Conservation (phyloP, 1,140 invertebrate genomes). For the Spodoptera frugiperda region DNA sequence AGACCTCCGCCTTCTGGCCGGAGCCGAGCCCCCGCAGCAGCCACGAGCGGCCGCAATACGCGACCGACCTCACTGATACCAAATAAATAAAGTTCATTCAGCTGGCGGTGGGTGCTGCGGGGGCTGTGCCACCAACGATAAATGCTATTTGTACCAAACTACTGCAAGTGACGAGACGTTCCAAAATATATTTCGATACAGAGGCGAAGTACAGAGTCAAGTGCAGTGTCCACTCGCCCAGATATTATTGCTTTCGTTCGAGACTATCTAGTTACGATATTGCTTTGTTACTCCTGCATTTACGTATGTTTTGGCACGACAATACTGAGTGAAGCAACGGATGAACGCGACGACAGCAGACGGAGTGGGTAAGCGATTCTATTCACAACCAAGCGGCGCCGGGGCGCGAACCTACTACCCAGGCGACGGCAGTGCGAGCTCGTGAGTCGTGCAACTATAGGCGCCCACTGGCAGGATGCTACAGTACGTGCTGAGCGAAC, state of each 20-base stretch:
- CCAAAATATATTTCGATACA: conserved; percentile 19
- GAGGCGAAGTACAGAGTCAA: conserved; percentile 44
- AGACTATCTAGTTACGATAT: conserved; percentile 65
- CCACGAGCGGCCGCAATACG: conserved; percentile 11
- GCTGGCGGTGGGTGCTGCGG: neutral
- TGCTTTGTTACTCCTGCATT: conserved; percentile 67
- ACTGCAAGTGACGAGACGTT: conserved; percentile 24
- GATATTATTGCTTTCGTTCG: conserved; percentile 70
- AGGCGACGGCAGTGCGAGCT: conserved; percentile 53
- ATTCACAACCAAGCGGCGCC: conserved; percentile 69
- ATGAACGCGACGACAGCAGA: conserved; percentile 28
- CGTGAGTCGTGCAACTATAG: conserved; percentile 63
- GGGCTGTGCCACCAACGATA: conserved; percentile 1
- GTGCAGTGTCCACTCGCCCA: conserved; percentile 28
- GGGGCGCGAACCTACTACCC: conserved; percentile 41
- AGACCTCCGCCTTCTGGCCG: conserved; percentile 66
- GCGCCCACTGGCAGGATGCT: neutral
- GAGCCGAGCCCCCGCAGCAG: conserved; percentile 42
- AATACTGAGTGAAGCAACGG: conserved; percentile 57
- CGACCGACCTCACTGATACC: neutral
- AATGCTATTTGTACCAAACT: conserved; percentile 32
- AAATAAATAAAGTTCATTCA: conserved; percentile 29
- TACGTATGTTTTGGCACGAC: conserved; percentile 66
- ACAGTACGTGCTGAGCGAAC: conserved; percentile 19
- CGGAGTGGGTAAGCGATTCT: conserved; percentile 58